Percentiles rank a stretch among this genome's conserved stretches.
Evolutionary conservation across 2,113 vertebrate species (phyloP).

Genomic region (Psophia crepitans): DNA sequence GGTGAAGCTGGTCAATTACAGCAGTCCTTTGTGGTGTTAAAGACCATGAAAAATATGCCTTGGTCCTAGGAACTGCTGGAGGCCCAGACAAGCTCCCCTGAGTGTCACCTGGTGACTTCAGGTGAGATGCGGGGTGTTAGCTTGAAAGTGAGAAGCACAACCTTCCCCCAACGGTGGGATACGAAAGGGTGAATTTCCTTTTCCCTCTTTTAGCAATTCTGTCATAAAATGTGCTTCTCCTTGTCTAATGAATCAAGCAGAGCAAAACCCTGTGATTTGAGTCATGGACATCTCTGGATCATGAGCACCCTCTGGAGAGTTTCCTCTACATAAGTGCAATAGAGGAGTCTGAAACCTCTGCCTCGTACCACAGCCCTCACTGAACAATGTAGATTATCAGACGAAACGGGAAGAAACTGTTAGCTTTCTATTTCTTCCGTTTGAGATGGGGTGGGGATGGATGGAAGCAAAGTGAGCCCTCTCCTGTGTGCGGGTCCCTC

Average conservation of each 20-base stretch:
- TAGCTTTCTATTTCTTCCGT: neutral
- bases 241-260: neutral
- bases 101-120: neutral
- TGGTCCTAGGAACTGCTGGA: neutral
- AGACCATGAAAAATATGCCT: neutral
- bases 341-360: neutral
- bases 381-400: accelerated
- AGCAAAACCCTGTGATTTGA: accelerated
- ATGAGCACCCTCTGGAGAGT: neutral
- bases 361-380: neutral
- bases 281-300: neutral
- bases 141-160: accelerated
- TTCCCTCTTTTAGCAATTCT: accelerated
- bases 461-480: neutral
- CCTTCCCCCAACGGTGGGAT: accelerated
- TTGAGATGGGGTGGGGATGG: neutral
- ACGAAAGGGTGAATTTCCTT: neutral
- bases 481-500: neutral
- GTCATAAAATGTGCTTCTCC: neutral
- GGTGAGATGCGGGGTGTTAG: accelerated
- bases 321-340: accelerated
- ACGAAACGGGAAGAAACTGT: accelerated
- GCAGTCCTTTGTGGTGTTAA: neutral
- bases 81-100: neutral
- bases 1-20: neutral